Base-by-base conservation (phyloP, 1,140 invertebrate genomes). In the Polypedilum pembai region DNA sequence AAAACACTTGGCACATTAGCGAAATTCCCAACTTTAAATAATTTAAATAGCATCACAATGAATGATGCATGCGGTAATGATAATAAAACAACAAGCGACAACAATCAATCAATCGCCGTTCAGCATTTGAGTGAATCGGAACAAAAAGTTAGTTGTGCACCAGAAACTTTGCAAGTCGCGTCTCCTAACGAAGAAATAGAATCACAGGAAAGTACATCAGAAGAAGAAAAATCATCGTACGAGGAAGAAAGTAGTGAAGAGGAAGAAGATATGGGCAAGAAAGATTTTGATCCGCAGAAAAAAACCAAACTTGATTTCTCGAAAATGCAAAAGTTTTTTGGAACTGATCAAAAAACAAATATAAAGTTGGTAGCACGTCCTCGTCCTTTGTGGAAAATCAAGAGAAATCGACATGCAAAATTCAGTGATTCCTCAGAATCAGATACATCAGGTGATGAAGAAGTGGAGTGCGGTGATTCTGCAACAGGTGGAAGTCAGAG, bases 331-430 rank as follows among this genome's bases (percentile, higher is more conserved):
- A 82, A 82, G 41, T 82, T 79, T 69, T 82, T 81, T 74, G 83
- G 85, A n/a, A 87, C 86, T 77, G 82, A 85, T 76, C 84, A 87
- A 81, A 80, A 83, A 74, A 82, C 86, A 41, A 78, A 82, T 3
- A 85, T 83, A 77, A 83, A 84, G 1, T 78, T 87, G 24, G 85
- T 86, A 76, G 86, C 86, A 18, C 87, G 85, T 56, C 86, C 86
- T 17, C 83, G 85, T 75, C 86, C 86, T 5, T 79, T 87, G 18
- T 85, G 85, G 81, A 87, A 87, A 77, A 80, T 79, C 8, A 80
- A 82, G 33, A 81, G 80, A 75, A 79, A 81, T 20, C 79, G 80
- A 18, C 82, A 82, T 66, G 79, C 79, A 0, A 79, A 80, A 73
- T 73, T 18, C 78, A 80, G 76, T 33, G 24, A 33, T 56, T 74